Evolutionary conservation across 1,140 invertebrate species (phyloP), one percentile per base, ranked within the genome.

Genomic region (Hylyphantes graminicola): DNA sequence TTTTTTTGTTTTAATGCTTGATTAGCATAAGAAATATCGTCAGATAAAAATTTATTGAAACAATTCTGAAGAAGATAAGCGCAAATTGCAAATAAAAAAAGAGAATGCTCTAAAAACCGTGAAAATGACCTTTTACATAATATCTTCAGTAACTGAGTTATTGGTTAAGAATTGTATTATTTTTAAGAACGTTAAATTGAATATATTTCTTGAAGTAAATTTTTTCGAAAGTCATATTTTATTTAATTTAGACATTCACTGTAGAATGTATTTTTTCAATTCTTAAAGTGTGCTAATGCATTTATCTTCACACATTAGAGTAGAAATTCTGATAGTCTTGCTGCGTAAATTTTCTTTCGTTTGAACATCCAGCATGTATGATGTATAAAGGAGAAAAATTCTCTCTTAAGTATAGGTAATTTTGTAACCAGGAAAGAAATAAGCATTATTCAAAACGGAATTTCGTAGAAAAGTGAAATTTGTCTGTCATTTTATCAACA

Each of bases 231-330:
- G 35, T 35, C 6, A 61, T 17, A 61, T 61, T 61, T 61, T 6
- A 61, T 61, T 61, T 61, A 61, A 12, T 61, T 17, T 35, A 35
- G 35, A 35, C 35, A 35, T 35, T 35, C 35, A 35, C 35, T 35
- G 1, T 35, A 5, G 35, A 15, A 53, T 70, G 0, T 53, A 5
- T 54, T 19, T 70, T 57, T 12, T 19, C 8, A 35, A 55, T 59
- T 74, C 12, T 11, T 1, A 74, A 74, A 70, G 7, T 15, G 19
- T 11, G 53, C 53, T 73, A 57, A 73, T 48, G 54, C 54, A 8
- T 74, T 13, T 74, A 10, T 35, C 21, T 15, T 11, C 19, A 55
- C 48, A 59, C 53, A 74, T 74, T 59, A 59, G 59, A 74, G 9
- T 21, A 7, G 9, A 74, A 74, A 57, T 17, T 74, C 51, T 59